Percentiles rank a stretch among this genome's conserved stretches.
Conservation (phyloP, 2,888 invertebrate genomes). For the Leptopilina myrica region DNA sequence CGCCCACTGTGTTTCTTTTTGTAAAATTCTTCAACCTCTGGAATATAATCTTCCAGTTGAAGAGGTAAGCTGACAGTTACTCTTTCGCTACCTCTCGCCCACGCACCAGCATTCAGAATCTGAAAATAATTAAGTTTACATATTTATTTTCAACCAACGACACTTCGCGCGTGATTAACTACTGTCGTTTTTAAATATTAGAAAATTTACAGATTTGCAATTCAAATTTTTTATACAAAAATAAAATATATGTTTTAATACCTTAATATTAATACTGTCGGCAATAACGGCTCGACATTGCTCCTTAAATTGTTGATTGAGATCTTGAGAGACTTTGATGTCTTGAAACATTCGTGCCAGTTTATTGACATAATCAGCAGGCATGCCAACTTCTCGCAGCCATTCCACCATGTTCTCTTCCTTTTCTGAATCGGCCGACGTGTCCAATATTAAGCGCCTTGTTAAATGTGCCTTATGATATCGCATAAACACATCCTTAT, state of each 20-base stretch:
- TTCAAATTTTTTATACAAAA: too few relatives aligned
- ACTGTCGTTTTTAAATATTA: too few relatives aligned
- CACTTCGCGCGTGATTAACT: too few relatives aligned
- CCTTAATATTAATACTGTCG: conserved; percentile 96
- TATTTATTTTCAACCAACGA: too few relatives aligned
- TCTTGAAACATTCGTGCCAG: conserved; percentile 99
- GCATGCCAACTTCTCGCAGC: conserved; percentile 99
- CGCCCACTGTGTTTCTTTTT: conserved; percentile 98
- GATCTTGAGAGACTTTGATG: conserved; percentile 97
- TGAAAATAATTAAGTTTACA: conserved; percentile 42
- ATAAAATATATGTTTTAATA: conserved; percentile 42
- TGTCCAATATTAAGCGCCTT: conserved; percentile 95
- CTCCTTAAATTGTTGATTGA: conserved; percentile 93
- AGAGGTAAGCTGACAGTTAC: conserved; percentile 97
- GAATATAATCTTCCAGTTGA: conserved; percentile 99
- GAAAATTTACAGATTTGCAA: too few relatives aligned
- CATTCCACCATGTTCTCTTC: conserved; percentile 99
- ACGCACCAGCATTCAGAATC: conserved; percentile 98
- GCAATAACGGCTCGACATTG: conserved; percentile 86
- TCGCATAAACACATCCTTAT: conserved; percentile 99
- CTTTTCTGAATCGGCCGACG: conserved; percentile 98
- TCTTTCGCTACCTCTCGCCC: conserved; percentile 96
- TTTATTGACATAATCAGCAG: conserved; percentile 99
- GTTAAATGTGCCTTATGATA: conserved; percentile 99
- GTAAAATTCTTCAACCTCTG: conserved; percentile 99